phyloP scores from a whole-genome alignment of 2,797 vertebrate genomes.

The Vireo griseus region DNA sequence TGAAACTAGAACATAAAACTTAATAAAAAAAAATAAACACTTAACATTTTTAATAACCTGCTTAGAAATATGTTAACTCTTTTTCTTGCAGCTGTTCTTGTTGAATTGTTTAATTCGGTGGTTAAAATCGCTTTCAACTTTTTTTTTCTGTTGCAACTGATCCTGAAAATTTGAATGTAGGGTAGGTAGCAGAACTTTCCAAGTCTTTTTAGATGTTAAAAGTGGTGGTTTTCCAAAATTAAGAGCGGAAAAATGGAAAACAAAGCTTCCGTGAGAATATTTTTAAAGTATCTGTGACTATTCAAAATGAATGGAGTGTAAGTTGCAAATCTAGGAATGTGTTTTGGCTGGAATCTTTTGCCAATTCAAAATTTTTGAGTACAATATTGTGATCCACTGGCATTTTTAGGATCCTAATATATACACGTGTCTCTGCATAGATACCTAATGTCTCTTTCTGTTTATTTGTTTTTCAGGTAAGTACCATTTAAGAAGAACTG shows the following conservation, averaged over 20 bases:
- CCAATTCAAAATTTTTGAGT: not conserved
- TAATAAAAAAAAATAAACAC: not conserved
- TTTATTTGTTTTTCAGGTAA: constrained; percentile 69
- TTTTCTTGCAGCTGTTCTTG: not conserved
- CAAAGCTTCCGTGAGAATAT: not conserved
- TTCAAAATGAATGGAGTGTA: fast-evolving
- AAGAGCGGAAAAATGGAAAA: not conserved
- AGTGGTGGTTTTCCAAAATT: not conserved
- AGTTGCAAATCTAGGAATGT: not conserved
- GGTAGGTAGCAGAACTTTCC: not conserved
- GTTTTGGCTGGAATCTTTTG: not conserved
- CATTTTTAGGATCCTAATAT: not conserved
- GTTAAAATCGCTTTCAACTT: not conserved
- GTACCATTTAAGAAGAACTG: constrained; percentile 61
- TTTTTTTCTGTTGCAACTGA: not conserved
- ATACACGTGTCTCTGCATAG: not conserved
- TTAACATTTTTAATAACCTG: not conserved
- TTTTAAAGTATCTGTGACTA: not conserved
- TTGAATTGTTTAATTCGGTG: not conserved
- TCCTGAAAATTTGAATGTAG: not conserved
- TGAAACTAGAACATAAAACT: not conserved
- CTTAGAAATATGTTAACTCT: not conserved
- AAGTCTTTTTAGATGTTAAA: not conserved
- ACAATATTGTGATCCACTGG: not conserved
- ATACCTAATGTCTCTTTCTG: not conserved